phyloP scores from a whole-genome alignment of 2,113 vertebrate genomes.

The Grantiella picta region DNA sequence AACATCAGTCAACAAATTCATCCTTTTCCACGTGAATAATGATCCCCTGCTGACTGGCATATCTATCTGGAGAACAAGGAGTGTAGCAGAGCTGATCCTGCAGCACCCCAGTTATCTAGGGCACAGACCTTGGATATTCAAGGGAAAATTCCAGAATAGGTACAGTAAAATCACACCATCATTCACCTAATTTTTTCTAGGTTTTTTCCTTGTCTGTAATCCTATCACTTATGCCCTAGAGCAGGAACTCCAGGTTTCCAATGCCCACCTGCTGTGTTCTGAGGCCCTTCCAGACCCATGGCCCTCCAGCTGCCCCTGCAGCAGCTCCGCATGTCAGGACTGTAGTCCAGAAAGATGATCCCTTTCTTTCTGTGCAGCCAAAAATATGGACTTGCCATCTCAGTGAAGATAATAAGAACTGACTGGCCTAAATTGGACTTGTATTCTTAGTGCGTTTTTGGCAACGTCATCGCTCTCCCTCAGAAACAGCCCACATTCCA shows the following conservation, averaged over 20 bases:
- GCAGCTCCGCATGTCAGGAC: background rate
- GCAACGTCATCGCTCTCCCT: background rate
- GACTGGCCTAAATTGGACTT: conserved; percentile 45
- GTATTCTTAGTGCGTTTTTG: conserved; percentile 43
- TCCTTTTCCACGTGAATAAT: conserved; percentile 5
- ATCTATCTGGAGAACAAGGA: background rate
- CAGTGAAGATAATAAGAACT: conserved; percentile 37
- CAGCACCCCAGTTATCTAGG: background rate
- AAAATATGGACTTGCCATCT: conserved; percentile 1
- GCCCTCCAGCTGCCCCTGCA: background rate
- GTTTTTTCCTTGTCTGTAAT: background rate
- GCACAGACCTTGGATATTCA: background rate
- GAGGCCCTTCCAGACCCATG: background rate
- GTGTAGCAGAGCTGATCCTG: background rate
- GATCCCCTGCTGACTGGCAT: background rate
- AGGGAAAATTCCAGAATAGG: background rate
- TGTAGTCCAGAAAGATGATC: background rate
- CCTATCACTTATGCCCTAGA: background rate
- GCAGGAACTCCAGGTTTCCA: background rate
- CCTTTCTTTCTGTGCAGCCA: background rate
- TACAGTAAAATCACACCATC: background rate
- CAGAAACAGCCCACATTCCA: conserved; percentile 16
- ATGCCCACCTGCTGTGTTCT: background rate
- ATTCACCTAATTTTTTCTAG: background rate
- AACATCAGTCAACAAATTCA: conserved; percentile 17